Percentiles rank a stretch among this genome's conserved stretches.
Evolutionary conservation across 2,888 invertebrate species (phyloP).

Genomic region (Apoderus coryli): DNA sequence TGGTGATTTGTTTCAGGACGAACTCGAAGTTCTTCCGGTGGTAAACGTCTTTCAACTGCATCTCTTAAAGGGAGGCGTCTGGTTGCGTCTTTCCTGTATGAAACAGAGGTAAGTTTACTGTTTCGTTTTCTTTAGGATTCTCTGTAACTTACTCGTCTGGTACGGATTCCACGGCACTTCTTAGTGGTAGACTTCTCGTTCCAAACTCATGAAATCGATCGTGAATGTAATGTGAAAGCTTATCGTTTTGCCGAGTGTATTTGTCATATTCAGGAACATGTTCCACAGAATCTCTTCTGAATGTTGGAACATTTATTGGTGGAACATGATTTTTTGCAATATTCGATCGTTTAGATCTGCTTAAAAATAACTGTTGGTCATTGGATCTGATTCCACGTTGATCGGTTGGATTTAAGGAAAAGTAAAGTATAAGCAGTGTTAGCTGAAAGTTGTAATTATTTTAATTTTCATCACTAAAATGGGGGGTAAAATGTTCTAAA

Average conservation of each 20-base stretch:
- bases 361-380: too few relatives aligned
- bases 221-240: constrained; percentile 15
- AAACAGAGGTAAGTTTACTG: not conserved
- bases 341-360: too few relatives aligned
- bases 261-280: constrained; percentile 24
- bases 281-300: constrained; percentile 35
- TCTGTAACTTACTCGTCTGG: constrained; percentile 37
- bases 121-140: not conserved
- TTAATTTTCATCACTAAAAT: too few relatives aligned
- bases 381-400: too few relatives aligned
- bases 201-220: constrained; percentile 28
- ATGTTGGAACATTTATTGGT: constrained; percentile 25
- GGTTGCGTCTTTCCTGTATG: constrained; percentile 30
- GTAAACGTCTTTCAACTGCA: constrained; percentile 49
- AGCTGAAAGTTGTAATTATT: too few relatives aligned
- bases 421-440: too few relatives aligned
- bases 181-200: constrained; percentile 42
- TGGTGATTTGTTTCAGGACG: constrained; percentile 1
- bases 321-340: constrained; percentile 21
- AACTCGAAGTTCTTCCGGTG: constrained; percentile 25
- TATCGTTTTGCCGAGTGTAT: constrained; percentile 8
- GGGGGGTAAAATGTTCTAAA: too few relatives aligned
- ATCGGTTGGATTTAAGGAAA: too few relatives aligned
- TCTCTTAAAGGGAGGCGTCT: constrained; percentile 49
- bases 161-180: constrained; percentile 63